Conservation (phyloP, 1,140 invertebrate species). For the Brachionus paranguensis region DNA sequence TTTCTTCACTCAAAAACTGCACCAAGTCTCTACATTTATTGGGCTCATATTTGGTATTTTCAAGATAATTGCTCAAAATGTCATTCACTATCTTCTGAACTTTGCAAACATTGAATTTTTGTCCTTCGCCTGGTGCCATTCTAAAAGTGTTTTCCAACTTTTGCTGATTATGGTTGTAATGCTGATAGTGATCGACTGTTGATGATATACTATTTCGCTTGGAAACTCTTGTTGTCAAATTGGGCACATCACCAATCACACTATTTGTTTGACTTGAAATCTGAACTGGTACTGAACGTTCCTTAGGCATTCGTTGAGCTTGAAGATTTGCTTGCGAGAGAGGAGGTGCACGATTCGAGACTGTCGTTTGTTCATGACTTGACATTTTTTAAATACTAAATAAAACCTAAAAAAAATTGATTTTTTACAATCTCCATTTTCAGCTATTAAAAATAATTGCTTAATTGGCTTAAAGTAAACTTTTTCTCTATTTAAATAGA, state of each 20-base stretch:
- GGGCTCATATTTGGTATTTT: conserved; percentile 43
- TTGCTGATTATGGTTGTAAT: neutral
- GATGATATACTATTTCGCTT: conserved; percentile 27
- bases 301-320: neutral
- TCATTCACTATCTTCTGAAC: conserved; percentile 44
- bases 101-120: conserved; percentile 42
- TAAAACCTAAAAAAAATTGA: neutral
- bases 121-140: conserved; percentile 42
- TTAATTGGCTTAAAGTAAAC: neutral
- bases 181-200: neutral
- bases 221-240: neutral
- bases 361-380: neutral
- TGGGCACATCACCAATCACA: neutral
- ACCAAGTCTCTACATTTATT: conserved; percentile 28
- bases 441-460: neutral
- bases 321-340: conserved; percentile 11
- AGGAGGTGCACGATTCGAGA: neutral
- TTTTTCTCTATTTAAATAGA: neutral
- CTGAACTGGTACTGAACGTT: neutral
- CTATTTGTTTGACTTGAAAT: conserved; percentile 29
- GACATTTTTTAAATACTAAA: conserved; percentile 9
- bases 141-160: conserved; percentile 44
- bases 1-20: conserved; percentile 24
- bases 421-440: neutral
- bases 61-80: conserved; percentile 43